phyloP scores from a whole-genome alignment of 2,888 invertebrate genomes.

The Pheosia gnoma region DNA sequence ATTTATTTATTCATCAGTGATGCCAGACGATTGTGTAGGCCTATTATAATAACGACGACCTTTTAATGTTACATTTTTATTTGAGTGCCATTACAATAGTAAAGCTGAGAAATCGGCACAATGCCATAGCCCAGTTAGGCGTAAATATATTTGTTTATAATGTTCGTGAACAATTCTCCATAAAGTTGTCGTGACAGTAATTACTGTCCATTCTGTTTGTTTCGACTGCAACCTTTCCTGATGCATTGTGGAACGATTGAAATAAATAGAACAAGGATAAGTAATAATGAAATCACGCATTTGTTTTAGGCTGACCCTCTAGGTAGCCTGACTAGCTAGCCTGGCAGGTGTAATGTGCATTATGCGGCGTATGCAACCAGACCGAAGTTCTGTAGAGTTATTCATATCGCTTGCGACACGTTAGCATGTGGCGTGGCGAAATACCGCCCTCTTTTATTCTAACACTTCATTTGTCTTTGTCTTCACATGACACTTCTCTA shows the following conservation, averaged over 20 bases:
- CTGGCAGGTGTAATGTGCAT: slow-evolving; percentile 48
- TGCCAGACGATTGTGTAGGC: slow-evolving; percentile 9
- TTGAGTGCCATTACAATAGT: slow-evolving; percentile 8
- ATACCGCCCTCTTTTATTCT: slow-evolving; percentile 49
- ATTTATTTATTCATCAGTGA: slow-evolving; percentile 9
- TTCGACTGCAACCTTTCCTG: neutral
- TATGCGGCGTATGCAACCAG: slow-evolving; percentile 46
- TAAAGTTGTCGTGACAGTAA: neutral
- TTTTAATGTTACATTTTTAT: slow-evolving; percentile 21
- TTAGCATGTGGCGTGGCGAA: slow-evolving; percentile 52
- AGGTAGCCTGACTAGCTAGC: neutral
- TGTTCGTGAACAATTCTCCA: slow-evolving; percentile 3
- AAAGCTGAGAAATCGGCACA: slow-evolving; percentile 20
- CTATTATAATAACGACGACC: slow-evolving; percentile 18
- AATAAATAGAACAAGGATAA: slow-evolving; percentile 23
- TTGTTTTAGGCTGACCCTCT: no score
- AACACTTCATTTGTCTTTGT: slow-evolving; percentile 42
- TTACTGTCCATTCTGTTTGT: neutral
- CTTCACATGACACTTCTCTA: slow-evolving; percentile 10
- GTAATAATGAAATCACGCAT: no score
- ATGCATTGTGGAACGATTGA: neutral
- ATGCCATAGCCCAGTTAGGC: slow-evolving; percentile 6
- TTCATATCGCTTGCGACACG: slow-evolving; percentile 55
- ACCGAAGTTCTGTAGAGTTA: slow-evolving; percentile 61
- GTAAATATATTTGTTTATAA: slow-evolving; percentile 4